Conservation (phyloP, 2,113 vertebrate species). For the Synodontis membranacea region DNA sequence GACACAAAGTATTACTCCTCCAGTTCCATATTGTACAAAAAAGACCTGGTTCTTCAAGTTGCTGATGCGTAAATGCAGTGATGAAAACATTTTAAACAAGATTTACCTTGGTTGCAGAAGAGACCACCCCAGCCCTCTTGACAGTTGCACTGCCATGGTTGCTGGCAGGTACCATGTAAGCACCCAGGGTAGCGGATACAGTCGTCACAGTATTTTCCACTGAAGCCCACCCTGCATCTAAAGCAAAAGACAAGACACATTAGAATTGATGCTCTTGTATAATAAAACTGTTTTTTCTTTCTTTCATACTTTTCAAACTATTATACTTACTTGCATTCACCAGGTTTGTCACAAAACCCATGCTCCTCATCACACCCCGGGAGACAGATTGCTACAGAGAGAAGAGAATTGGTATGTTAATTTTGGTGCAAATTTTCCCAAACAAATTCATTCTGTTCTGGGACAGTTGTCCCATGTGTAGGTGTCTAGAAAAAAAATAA, state of each 20-base stretch:
- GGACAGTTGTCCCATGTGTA: conserved; percentile 60
- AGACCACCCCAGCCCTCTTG: conserved; percentile 99
- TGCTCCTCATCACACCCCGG: conserved; percentile 95
- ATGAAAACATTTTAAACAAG: conserved; percentile 24
- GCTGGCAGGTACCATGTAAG: conserved; percentile 96
- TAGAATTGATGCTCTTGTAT: not conserved
- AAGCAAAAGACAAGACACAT: conserved; percentile 53
- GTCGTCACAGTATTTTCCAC: conserved; percentile 94
- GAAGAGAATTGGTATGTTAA: conserved; percentile 38
- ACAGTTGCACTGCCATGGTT: conserved; percentile 98
- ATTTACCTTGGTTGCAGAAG: conserved; percentile 98
- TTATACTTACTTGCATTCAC: conserved; percentile 97
- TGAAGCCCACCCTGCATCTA: conserved; percentile 97
- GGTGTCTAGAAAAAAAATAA: conserved; percentile 65
- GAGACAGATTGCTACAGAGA: conserved; percentile 87
- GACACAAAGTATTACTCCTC: conserved; percentile 31
- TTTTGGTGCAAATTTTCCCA: conserved; percentile 52
- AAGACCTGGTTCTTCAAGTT: not conserved
- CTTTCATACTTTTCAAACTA: not conserved
- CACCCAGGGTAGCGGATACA: conserved; percentile 98
- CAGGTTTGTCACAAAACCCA: conserved; percentile 93
- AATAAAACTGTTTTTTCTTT: not conserved
- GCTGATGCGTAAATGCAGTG: not conserved
- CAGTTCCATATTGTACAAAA: not conserved
- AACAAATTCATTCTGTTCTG: conserved; percentile 60